Conservation (phyloP, 2,888 invertebrate species). For the Rhagonycha fulva region DNA sequence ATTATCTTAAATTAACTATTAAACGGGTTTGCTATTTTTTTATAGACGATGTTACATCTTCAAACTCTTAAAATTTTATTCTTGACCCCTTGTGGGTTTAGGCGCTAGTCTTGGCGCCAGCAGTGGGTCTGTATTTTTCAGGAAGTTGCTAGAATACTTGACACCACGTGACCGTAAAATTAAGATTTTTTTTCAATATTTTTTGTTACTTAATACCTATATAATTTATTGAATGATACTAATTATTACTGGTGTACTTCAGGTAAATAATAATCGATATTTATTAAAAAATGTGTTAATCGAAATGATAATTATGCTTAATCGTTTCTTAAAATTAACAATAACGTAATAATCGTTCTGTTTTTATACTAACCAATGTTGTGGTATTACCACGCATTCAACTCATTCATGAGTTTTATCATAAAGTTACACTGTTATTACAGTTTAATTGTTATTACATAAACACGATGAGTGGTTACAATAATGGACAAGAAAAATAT, state of each 20-base stretch:
- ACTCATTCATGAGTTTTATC: neutral
- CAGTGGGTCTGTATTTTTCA: neutral
- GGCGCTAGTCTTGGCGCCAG: constrained; percentile 10
- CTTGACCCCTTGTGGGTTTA: constrained; percentile 1
- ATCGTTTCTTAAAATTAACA: neutral
- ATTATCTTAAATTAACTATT: neutral
- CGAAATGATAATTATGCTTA: neutral
- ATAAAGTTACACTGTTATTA: neutral
- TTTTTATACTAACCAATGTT: neutral
- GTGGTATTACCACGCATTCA: neutral
- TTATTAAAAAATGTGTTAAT: neutral
- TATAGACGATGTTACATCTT: neutral
- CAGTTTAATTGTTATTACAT: neutral
- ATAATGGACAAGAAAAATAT: neutral
- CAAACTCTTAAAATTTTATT: neutral
- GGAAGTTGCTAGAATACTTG: constrained; percentile 8
- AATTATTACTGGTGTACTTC: neutral
- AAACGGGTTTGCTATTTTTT: neutral
- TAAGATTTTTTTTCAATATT: neutral
- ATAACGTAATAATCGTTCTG: neutral
- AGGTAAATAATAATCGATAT: neutral
- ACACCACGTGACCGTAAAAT: neutral
- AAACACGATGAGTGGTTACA: neutral
- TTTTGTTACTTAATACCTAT: neutral
- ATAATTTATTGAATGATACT: neutral